phyloP scores from a whole-genome alignment of 2,113 vertebrate species.

The Cyprinodon brontotheroides region DNA sequence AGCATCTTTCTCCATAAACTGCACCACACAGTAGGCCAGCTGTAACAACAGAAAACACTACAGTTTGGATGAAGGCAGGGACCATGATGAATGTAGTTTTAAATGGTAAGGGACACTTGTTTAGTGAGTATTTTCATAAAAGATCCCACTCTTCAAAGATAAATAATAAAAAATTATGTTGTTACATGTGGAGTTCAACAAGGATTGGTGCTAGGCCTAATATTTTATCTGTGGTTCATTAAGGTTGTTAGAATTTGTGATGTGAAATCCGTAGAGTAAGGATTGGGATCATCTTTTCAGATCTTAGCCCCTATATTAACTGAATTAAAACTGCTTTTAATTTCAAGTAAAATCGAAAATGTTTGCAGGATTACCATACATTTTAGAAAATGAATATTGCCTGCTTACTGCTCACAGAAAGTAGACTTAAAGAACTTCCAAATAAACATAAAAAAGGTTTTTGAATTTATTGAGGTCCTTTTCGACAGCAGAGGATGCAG shows the following conservation, averaged over 20 bases:
- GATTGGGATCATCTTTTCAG: too few relatives aligned
- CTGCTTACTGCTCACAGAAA: not conserved
- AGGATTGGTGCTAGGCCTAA: not conserved
- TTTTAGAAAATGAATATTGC: not conserved
- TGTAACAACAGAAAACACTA: constrained; percentile 50
- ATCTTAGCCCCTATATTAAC: too few relatives aligned
- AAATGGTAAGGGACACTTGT: not conserved
- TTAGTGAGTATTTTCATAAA: not conserved
- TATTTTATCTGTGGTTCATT: not conserved
- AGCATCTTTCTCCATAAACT: constrained; percentile 93
- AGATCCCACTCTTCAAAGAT: not conserved
- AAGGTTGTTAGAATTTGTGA: not conserved
- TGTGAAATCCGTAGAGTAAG: too few relatives aligned
- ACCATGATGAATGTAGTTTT: not conserved
- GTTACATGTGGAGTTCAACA: not conserved
- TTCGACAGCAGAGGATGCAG: too few relatives aligned
- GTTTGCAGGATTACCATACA: not conserved
- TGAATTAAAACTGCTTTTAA: too few relatives aligned
- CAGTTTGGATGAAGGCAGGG: not conserved
- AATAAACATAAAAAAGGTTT: not conserved
- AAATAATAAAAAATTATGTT: not conserved
- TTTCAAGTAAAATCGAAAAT: too few relatives aligned
- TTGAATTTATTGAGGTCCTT: not conserved
- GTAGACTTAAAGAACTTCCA: too few relatives aligned
- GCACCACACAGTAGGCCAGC: constrained; percentile 93